Evolutionary conservation across 1,140 invertebrate species (phyloP), one percentile per base, ranked within the genome.

Genomic region (Ceratina calcarata): DNA sequence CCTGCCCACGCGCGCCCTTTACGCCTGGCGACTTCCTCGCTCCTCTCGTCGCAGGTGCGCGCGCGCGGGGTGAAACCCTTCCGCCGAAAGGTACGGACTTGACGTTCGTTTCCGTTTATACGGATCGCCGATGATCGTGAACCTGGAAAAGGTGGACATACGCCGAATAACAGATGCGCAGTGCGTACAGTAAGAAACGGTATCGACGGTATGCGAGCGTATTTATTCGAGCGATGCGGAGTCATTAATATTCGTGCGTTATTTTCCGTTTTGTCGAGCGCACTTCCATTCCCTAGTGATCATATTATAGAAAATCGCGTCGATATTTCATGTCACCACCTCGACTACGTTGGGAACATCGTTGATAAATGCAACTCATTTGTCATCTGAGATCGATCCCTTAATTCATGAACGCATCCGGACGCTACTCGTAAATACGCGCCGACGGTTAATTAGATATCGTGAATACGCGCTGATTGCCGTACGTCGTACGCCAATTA

Each of bases 1-100:
- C 87, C 88, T 87, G 86, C 86, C 87, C 83, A 89, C 88, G 88
- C 86, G 86, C 68, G 76, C 77, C 84, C 81, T 80, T 55, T 81
- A 84, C 69, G 78, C 78, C 83, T 62, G 32, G 73, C 70, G 67
- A 66, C 66, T 67, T 57, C n/a, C 55, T 57, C 55, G 37, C 16
- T n/a, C 45, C 37, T 66, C n/a, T 65, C 37, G 18, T 67, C 37
- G 20, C 15, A 45, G 37, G 37, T 45, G 37, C 37, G 6, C 32
- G 32, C 32, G 32, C n/a, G 27, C 27, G 27, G 27, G 27, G 27
- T 32, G 27, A 32, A 32, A 32, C 37, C 37, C 37, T 45, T 0
- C 7, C 37, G 37, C 37, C 37, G 10, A 10, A 45, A 0, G 37
- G 2, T 45, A 45, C 37, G 2, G 37, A 45, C 10, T 8, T 45